Evolutionary conservation across 2,113 vertebrate genomes (phyloP), one percentile per base, ranked within the genome.

Genomic region (Chitala chitala): DNA sequence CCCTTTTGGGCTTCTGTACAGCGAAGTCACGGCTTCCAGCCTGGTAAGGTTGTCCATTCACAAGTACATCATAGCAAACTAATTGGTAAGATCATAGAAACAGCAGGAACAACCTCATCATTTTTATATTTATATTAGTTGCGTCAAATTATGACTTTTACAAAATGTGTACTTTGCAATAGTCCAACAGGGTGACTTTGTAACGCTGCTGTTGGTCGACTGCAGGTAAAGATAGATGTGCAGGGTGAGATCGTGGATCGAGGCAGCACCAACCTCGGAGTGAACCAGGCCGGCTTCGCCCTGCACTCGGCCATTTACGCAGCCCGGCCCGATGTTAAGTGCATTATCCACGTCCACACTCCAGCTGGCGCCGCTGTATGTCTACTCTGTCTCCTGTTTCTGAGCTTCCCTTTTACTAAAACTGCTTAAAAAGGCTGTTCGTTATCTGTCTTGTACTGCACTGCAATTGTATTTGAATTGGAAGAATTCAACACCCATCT

Each of bases 1-100:
- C 74, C 96, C 96, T 15, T 98, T 98, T 79, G 95, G 96, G 55
- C 96, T 99, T 46, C 94, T 98, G 53, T 98, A 94, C 87, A 99
- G 96, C 79, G 96, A 99, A 85, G 96, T 98, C 83, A 93, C 95
- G 1, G 96, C 96, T 1, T 99, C 96, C 78, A 98, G 95, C 86
- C 82, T 99, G 95, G 96, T 99, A 85, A 94, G 91, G 38, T 15
- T 9, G 59, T 68, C 54, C 5, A 38, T 65, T 22, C 31, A 66
- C 22, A 44, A 46, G 40, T 40, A n/a, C 40, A 42, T 15, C 17
- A n/a, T 20, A 42, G 61, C 22, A 20, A 58, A 31, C 48, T 7
- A 48, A 5, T 51, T 8, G 48, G 20, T 51, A 20, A 51, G 48
- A 51, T 15, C 2, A 51, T 51, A 5, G 46, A 48, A 7, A n/a